These are phyloP conservation scores for Polia nebulosa DNA, from an alignment of 2,888 invertebrate species.

Conservation along the genomic window DNA sequence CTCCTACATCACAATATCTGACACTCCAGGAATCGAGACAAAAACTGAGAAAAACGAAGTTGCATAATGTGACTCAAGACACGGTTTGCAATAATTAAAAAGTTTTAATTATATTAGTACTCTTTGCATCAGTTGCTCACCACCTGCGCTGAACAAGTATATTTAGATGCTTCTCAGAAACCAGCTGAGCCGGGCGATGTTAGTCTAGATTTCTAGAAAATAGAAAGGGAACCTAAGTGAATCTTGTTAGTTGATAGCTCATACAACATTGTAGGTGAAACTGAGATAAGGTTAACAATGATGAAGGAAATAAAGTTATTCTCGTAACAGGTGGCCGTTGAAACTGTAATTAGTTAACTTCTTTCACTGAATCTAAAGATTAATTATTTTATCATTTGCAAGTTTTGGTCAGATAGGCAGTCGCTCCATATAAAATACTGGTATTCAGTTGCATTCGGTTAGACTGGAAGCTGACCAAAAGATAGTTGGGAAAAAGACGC, in stretches of 20 bases:
- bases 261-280: constrained; percentile 25
- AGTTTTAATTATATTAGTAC: constrained; percentile 39
- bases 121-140: constrained; percentile 13
- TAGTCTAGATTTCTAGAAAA: background rate
- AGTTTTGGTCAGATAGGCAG: background rate
- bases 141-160: constrained; percentile 9
- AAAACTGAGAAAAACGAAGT: constrained; percentile 19
- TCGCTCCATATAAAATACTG: no score
- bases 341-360: constrained; percentile 25
- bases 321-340: constrained; percentile 40
- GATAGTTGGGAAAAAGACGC: no score
- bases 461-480: no score
- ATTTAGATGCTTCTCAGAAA: constrained; percentile 18
- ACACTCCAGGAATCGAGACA: background rate
- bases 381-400: constrained; percentile 1
- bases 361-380: constrained; percentile 1
- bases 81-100: constrained; percentile 31
- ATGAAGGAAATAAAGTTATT: constrained; percentile 34
- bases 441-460: no score
- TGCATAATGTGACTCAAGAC: constrained; percentile 26
- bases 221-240: constrained; percentile 1
- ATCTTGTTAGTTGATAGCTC: constrained; percentile 14
- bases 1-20: background rate
- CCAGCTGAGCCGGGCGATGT: constrained; percentile 9
- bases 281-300: constrained; percentile 26